Percentiles rank a stretch among this genome's conserved stretches.
phyloP scores from a whole-genome alignment of 2,797 vertebrate species.

The Sebastes umbrosus region DNA sequence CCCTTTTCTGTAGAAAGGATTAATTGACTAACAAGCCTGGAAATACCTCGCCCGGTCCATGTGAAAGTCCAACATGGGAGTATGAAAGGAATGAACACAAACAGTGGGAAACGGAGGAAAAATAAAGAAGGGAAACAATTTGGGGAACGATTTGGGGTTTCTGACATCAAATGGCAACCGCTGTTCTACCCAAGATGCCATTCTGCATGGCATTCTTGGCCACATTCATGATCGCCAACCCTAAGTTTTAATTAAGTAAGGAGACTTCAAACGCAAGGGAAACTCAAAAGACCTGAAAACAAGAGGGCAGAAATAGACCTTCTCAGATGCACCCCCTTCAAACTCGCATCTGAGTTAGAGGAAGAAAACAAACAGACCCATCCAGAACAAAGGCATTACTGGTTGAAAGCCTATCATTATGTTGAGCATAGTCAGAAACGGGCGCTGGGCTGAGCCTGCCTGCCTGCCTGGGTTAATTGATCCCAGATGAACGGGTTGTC shows the following conservation, averaged over 20 bases:
- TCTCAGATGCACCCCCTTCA: conserved; percentile 60
- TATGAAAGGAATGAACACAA: conserved; percentile 36
- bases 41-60: background rate
- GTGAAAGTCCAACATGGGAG: conserved; percentile 27
- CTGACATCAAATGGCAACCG: conserved; percentile 53
- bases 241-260: conserved; percentile 70
- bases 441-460: conserved; percentile 46
- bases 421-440: conserved; percentile 55
- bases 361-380: conserved; percentile 73
- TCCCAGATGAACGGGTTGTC: conserved; percentile 70
- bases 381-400: conserved; percentile 70
- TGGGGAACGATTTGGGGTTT: conserved; percentile 63
- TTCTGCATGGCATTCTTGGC: conserved; percentile 59
- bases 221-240: conserved; percentile 60
- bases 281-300: conserved; percentile 61
- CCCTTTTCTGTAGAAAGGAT: background rate
- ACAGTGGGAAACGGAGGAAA: conserved; percentile 34
- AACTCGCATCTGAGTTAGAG: conserved; percentile 58
- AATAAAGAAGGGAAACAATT: conserved; percentile 46
- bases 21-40: conserved; percentile 7
- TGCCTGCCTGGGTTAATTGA: conserved; percentile 63
- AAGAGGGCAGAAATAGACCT: conserved; percentile 67
- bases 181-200: conserved; percentile 61
- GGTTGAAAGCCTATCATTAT: conserved; percentile 77
- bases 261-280: conserved; percentile 61